Conservation (phyloP, 2,888 invertebrate genomes). For the Micropterix aruncella region DNA sequence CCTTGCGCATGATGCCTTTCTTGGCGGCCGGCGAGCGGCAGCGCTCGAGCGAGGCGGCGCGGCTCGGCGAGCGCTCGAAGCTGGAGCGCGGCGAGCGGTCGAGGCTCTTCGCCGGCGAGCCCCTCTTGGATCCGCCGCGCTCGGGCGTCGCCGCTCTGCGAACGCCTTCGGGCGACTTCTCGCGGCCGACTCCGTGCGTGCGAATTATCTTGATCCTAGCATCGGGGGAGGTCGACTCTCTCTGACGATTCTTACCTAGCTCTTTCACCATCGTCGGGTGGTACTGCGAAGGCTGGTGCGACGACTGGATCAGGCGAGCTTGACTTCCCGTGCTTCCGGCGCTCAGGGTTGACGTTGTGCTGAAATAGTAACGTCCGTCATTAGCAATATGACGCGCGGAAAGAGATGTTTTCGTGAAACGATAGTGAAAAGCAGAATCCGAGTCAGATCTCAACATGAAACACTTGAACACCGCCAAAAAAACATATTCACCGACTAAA, state of each 20-base stretch:
- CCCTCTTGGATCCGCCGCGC: slow-evolving; percentile 33
- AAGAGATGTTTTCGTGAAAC: too few species aligned
- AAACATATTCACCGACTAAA: too few species aligned
- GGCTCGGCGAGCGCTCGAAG: slow-evolving; percentile 35
- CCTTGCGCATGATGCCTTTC: slow-evolving; percentile 35
- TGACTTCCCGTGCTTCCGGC: slow-evolving; percentile 90
- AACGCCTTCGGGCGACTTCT: slow-evolving; percentile 26
- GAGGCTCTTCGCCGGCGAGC: slow-evolving; percentile 40
- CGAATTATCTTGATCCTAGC: slow-evolving; percentile 34
- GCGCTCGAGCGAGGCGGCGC: slow-evolving; percentile 26
- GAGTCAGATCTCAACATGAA: too few species aligned
- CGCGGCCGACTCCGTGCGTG: slow-evolving; percentile 36
- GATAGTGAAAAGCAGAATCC: too few species aligned
- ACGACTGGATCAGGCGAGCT: slow-evolving; percentile 85
- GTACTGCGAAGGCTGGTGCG: slow-evolving; percentile 85
- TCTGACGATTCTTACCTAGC: slow-evolving; percentile 56
- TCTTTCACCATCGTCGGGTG: slow-evolving; percentile 81
- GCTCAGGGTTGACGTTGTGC: slow-evolving; percentile 87
- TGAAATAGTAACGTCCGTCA: slow-evolving; percentile 22
- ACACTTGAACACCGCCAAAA: too few species aligned
- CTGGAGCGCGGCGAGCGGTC: slow-evolving; percentile 43
- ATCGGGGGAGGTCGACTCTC: slow-evolving; percentile 33
- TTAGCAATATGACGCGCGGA: slow-evolving; percentile 3
- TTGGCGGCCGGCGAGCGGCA: slow-evolving; percentile 23
- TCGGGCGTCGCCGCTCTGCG: slow-evolving; percentile 15